phyloP scores from a whole-genome alignment of 2,888 invertebrate genomes.

The Adineta ricciae region DNA sequence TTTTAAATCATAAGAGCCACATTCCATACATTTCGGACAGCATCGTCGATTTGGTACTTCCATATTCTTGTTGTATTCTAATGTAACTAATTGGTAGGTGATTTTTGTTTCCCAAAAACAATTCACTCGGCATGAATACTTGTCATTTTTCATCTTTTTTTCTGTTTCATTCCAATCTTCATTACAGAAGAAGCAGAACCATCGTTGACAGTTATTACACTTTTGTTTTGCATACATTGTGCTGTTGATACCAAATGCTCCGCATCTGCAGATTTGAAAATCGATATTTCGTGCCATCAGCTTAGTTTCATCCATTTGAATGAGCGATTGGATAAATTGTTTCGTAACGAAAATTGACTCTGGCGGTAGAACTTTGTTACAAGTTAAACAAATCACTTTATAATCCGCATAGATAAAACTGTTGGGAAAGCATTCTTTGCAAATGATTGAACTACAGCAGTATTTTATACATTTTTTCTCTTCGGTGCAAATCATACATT shows the following conservation, averaged over 20 bases:
- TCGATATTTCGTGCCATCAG: background rate
- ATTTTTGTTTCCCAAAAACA: slow-evolving; percentile 17
- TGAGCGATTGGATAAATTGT: background rate
- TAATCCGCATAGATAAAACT: background rate
- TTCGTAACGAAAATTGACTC: background rate
- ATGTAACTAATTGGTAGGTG: background rate
- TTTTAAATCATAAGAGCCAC: background rate
- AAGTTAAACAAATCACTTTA: background rate
- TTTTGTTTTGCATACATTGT: slow-evolving; percentile 10
- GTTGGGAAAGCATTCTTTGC: background rate
- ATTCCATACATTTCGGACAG: background rate
- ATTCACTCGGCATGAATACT: background rate
- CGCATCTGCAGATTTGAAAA: slow-evolving; percentile 21
- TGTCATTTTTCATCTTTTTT: background rate
- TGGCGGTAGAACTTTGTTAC: background rate
- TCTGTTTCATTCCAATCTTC: background rate
- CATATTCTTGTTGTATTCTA: background rate
- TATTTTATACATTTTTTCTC: background rate
- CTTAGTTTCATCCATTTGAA: background rate
- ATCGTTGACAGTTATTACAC: background rate
- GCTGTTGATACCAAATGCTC: background rate
- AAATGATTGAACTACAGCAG: background rate
- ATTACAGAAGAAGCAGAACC: slow-evolving; percentile 12
- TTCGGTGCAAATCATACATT: background rate
- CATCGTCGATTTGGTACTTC: background rate